Conservation (phyloP, 2,888 invertebrate species). For the Aleiodes alternator region DNA sequence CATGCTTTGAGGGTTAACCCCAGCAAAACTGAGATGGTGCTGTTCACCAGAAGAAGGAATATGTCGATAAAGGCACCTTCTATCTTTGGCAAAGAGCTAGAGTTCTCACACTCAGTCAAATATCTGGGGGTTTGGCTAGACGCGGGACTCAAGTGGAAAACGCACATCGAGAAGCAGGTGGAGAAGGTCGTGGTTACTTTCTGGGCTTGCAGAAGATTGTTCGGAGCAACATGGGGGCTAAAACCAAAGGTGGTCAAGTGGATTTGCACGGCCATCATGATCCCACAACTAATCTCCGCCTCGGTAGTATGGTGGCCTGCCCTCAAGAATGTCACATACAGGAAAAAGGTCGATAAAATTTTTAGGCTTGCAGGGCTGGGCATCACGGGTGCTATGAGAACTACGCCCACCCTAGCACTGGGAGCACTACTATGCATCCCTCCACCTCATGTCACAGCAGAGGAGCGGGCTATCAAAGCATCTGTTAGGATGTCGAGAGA, state of each 20-base stretch:
- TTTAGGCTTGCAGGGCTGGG: too few relatives aligned
- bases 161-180: too few relatives aligned
- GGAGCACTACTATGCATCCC: too few relatives aligned
- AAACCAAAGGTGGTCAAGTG: constrained; percentile 48
- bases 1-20: constrained; percentile 45
- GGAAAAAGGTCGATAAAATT: too few relatives aligned
- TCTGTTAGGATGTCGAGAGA: too few relatives aligned
- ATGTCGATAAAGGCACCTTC: too few relatives aligned
- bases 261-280: too few relatives aligned
- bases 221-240: constrained; percentile 49
- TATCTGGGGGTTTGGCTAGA: constrained; percentile 38
- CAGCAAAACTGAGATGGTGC: constrained; percentile 48
- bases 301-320: constrained; percentile 46
- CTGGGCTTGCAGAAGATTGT: constrained; percentile 46
- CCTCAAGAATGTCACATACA: not conserved
- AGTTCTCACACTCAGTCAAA: not conserved
- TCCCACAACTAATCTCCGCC: constrained; percentile 43
- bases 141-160: constrained; percentile 31
- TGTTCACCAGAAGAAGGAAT: constrained; percentile 34
- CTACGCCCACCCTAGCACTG: too few relatives aligned
- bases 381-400: too few relatives aligned
- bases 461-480: too few relatives aligned
- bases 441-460: too few relatives aligned
- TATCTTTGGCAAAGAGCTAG: too few relatives aligned
- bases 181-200: constrained; percentile 25